These are phyloP conservation scores for Brachyalestes nurse DNA, from an alignment of 2,797 vertebrate species.

Conservation along the genomic window DNA sequence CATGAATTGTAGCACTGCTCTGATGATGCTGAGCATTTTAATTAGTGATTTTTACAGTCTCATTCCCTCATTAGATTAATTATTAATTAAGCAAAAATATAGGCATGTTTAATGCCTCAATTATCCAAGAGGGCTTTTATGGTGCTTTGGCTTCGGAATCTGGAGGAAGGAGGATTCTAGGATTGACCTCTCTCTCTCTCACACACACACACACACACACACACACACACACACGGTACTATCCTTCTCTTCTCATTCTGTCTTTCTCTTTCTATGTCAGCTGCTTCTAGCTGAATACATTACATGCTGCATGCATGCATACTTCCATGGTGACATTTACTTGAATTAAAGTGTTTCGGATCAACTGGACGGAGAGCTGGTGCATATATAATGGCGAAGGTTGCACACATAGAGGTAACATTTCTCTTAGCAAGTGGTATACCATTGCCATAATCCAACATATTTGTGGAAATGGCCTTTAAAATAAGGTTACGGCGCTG, in stretches of 20 bases:
- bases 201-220: slow-evolving; percentile 8
- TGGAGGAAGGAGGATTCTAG: slow-evolving; percentile 27
- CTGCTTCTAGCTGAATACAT: slow-evolving; percentile 43
- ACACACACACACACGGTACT: background rate
- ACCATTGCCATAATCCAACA: slow-evolving; percentile 34
- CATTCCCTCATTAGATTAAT: slow-evolving; percentile 89
- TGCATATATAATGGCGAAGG: slow-evolving; percentile 48
- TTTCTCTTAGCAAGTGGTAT: slow-evolving; percentile 42
- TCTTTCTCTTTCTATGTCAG: slow-evolving; percentile 22
- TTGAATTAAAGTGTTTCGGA: slow-evolving; percentile 51
- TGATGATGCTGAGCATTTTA: slow-evolving; percentile 85
- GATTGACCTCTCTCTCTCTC: slow-evolving; percentile 16
- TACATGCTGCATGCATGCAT: slow-evolving; percentile 46
- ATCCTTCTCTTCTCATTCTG: background rate
- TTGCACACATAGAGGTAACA: slow-evolving; percentile 42
- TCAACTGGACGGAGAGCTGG: slow-evolving; percentile 43
- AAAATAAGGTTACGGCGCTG: slow-evolving; percentile 32
- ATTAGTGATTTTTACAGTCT: slow-evolving; percentile 89
- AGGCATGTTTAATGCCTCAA: slow-evolving; percentile 88
- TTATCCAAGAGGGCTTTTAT: slow-evolving; percentile 86
- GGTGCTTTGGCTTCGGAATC: slow-evolving; percentile 83
- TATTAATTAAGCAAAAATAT: slow-evolving; percentile 90
- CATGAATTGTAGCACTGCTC: slow-evolving; percentile 72
- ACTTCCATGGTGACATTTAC: slow-evolving; percentile 51
- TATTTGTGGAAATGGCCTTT: slow-evolving; percentile 45